phyloP scores from a whole-genome alignment of 2,797 vertebrate genomes.

The Pipistrellus pygmaeus region DNA sequence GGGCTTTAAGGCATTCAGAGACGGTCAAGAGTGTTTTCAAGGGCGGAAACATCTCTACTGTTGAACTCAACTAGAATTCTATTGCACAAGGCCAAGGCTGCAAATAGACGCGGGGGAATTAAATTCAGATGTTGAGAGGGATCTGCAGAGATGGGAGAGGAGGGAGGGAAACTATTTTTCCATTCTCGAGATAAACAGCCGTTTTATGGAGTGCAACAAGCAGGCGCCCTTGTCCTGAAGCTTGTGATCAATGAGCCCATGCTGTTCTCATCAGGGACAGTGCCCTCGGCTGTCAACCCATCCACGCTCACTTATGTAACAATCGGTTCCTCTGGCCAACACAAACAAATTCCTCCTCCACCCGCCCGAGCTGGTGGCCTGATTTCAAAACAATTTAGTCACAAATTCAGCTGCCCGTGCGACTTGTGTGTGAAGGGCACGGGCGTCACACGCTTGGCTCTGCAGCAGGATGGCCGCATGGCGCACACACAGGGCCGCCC shows the following conservation, averaged over 20 bases:
- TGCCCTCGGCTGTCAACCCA: conserved; percentile 48
- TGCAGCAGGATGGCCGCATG: background rate
- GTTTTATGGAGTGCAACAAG: background rate
- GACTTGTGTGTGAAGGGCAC: conserved; percentile 55
- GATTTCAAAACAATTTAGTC: conserved; percentile 75
- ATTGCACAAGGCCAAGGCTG: background rate
- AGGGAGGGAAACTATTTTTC: background rate
- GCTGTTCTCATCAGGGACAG: conserved; percentile 48
- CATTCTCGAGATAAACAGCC: background rate
- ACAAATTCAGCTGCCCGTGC: conserved; percentile 73
- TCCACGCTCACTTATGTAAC: conserved; percentile 83
- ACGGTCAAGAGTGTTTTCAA: background rate
- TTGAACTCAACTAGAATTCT: background rate
- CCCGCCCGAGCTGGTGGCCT: conserved; percentile 79
- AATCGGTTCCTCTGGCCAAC: conserved; percentile 67
- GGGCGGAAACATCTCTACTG: background rate
- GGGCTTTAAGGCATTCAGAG: background rate
- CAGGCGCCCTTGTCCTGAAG: background rate
- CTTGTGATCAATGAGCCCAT: conserved; percentile 71
- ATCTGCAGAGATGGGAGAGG: background rate
- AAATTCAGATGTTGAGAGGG: background rate
- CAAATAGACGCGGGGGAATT: background rate
- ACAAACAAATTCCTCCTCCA: background rate
- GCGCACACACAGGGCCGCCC: background rate
- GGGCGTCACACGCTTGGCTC: conserved; percentile 45